These are phyloP conservation scores for Balaeniceps rex DNA, from an alignment of 2,113 vertebrate genomes.

Conservation along the genomic window DNA sequence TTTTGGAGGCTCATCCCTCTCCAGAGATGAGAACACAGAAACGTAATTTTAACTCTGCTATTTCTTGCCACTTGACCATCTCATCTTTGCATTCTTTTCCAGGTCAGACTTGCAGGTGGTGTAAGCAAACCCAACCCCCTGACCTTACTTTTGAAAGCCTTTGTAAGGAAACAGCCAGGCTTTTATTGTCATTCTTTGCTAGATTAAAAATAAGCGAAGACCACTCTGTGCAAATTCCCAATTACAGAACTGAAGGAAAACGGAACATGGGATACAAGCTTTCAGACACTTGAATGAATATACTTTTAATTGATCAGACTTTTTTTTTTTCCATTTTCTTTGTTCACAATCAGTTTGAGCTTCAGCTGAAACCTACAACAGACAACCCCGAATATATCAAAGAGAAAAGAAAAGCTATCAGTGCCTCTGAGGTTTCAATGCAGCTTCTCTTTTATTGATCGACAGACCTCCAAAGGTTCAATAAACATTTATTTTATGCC, in stretches of 20 bases:
- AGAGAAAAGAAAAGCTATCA: conserved; percentile 3
- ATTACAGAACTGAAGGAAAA: conserved; percentile 3
- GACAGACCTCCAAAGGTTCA: conserved; percentile 37
- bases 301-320: neutral
- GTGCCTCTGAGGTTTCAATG: neutral
- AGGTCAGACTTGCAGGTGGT: neutral
- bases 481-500: conserved; percentile 54
- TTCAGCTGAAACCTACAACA: neutral
- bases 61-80: neutral
- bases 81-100: neutral
- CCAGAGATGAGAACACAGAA: neutral
- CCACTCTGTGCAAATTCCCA: neutral
- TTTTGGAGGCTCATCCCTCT: neutral
- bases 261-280: conserved; percentile 7
- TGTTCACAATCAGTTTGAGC: neutral
- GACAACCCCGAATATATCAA: neutral
- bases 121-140: neutral
- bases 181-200: neutral
- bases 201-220: conserved; percentile 12
- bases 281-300: neutral
- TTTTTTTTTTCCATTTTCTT: neutral
- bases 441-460: conserved; percentile 44
- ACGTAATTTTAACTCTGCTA: neutral
- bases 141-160: conserved; percentile 16
- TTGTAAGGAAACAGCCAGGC: neutral